These are phyloP conservation scores for Drosophila infuscata DNA, from an alignment of 2,888 invertebrate genomes.

Conservation along the genomic window DNA sequence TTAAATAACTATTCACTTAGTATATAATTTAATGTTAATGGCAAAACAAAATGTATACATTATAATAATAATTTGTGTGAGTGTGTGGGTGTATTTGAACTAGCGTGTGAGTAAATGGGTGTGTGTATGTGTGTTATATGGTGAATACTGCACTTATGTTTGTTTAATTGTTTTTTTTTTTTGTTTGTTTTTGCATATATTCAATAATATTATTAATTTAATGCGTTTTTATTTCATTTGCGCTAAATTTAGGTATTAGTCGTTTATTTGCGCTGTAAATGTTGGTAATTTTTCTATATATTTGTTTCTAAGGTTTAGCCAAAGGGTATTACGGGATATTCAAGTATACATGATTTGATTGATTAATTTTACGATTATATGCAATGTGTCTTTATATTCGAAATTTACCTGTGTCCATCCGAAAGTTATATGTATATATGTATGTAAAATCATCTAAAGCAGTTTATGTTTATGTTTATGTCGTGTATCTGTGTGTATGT, in stretches of 20 bases:
- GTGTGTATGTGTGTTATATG: slow-evolving; percentile 16
- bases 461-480: slow-evolving; percentile 15
- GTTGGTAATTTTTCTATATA: slow-evolving; percentile 56
- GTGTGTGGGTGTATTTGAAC: slow-evolving; percentile 20
- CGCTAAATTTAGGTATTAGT: slow-evolving; percentile 24
- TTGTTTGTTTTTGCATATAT: slow-evolving; percentile 11
- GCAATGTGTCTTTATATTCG: slow-evolving; percentile 38
- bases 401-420: slow-evolving; percentile 66
- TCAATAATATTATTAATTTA: slow-evolving; percentile 27
- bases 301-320: slow-evolving; percentile 59
- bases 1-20: slow-evolving; percentile 65
- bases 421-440: slow-evolving; percentile 44
- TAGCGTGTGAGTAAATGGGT: slow-evolving; percentile 14
- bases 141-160: slow-evolving; percentile 23
- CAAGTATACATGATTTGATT: slow-evolving; percentile 45
- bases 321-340: slow-evolving; percentile 46
- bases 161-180: slow-evolving; percentile 2
- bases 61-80: slow-evolving; percentile 27
- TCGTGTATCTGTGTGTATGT: slow-evolving; percentile 14
- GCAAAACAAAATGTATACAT: slow-evolving; percentile 46
- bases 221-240: slow-evolving; percentile 17
- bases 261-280: slow-evolving; percentile 19
- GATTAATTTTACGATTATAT: slow-evolving; percentile 57
- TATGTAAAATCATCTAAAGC: slow-evolving; percentile 32
- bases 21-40: slow-evolving; percentile 49